Base-by-base conservation (phyloP, 2,113 vertebrate species). In the Chrysochloris asiatica region DNA sequence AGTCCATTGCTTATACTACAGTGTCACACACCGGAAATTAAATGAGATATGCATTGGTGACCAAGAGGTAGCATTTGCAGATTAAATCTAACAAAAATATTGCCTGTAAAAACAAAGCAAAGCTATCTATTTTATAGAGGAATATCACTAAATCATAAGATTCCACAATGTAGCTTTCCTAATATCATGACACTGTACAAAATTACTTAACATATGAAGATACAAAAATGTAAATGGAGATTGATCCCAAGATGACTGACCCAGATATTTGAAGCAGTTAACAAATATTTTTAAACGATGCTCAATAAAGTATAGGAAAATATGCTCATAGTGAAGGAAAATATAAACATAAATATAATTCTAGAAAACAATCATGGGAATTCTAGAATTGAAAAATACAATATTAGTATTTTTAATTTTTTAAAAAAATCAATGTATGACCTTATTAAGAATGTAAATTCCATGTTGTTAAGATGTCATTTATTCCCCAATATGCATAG, bases 271-370 rank as follows among this genome's bases (percentile, higher is more conserved):
- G 22, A 82, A 91, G 63, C 8, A n/a, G 6, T 56, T 88, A 41
- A 30, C 43, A 86, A 78, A 8, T 45, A 83, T 33, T 83, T 83
- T 38, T 77, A 88, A 93, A 72, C 1, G 85, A 63, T 33, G 17
- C 12, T 78, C 36, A 52, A 41, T n/a, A 92, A 87, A 88, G 8
- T 76, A 63, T 86, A 90, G 24, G 19, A 4, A 87, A 89, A 83
- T 79, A 75, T 61, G 43, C 19, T 79, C 14, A 17, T 36, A 30
- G 26, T 52, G 13, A 82, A 73, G 85, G 24, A 65, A 92, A 89
- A 71, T 73, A 26, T 54, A 92, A 82, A 24, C 11, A 91, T 11
- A 88, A 73, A 72, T n/a, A 59, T n/a, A n/a, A n/a, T n/a, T n/a
- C 13, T 73, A 43, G 16, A 26, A 67, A 88, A 92, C 22, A 54